Evolutionary conservation across 2,888 invertebrate genomes (phyloP).

Genomic region (Bursaphelenchus okinawaensis): DNA sequence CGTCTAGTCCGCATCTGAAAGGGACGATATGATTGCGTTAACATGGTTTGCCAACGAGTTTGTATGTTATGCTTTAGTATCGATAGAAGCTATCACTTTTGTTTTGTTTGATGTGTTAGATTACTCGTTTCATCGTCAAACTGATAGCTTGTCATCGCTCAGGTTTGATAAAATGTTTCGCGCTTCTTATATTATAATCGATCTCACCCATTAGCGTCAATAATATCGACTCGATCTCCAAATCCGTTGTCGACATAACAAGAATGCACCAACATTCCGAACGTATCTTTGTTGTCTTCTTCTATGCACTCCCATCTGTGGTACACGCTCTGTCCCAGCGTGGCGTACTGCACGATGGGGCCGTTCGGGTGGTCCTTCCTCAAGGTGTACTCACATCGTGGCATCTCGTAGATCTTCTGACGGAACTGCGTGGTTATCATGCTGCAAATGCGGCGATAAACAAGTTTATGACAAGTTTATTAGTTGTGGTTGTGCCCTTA

Average conservation of each 20-base stretch:
- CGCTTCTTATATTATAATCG: not conserved
- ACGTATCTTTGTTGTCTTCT: conserved; percentile 48
- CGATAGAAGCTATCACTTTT: too few relatives aligned
- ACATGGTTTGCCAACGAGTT: too few relatives aligned
- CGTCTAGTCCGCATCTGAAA: conserved; percentile 50
- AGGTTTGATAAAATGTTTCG: not conserved
- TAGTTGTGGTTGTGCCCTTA: conserved; percentile 16
- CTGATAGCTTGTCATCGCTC: too few relatives aligned
- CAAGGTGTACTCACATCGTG: conserved; percentile 53
- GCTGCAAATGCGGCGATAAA: conserved; percentile 27
- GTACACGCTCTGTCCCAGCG: conserved; percentile 46
- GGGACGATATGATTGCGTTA: not conserved
- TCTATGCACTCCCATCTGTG: conserved; percentile 57
- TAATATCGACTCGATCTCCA: conserved; percentile 52
- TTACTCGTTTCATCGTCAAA: too few relatives aligned
- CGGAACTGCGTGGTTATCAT: conserved; percentile 57
- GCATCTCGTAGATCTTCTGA: conserved; percentile 56
- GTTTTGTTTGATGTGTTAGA: too few relatives aligned
- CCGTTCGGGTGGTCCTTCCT: conserved; percentile 52
- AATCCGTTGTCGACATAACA: conserved; percentile 56
- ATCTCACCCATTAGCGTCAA: conserved; percentile 45
- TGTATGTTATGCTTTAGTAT: too few relatives aligned
- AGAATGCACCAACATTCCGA: conserved; percentile 57
- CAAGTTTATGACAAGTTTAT: not conserved
- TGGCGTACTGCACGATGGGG: conserved; percentile 52